Evolutionary conservation across 2,113 vertebrate species (phyloP), one percentile per base, ranked within the genome.

Genomic region (Shinisaurus crocodilurus): DNA sequence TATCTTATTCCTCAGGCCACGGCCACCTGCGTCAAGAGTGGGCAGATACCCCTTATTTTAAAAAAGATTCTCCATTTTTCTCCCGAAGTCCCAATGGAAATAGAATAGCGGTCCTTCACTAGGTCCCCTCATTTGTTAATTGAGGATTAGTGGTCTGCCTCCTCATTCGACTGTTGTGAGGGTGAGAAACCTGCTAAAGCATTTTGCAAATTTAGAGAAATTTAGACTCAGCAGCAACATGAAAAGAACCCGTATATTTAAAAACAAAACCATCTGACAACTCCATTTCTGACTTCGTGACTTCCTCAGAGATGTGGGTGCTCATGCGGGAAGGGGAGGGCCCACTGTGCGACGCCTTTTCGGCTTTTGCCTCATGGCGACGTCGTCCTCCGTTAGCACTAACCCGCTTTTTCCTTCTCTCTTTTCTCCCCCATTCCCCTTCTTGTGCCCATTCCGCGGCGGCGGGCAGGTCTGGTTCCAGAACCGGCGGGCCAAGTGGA

Each of bases 401-500:
- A 84, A 89, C 88, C 54, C 6, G 54, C 54, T 34, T 67, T 65
- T 65, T 40, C 77, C 77, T 29, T 76, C 48, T 37, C 13, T 57
- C 20, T 67, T 37, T n/a, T 69, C 60, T 45, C 0, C 6, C 40
- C 60, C 57, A 7, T 45, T n/a, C 9, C 20, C 43, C 29, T 50
- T 5, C 34, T 37, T 20, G 16, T 10, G 16, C 23, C 45, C 60
- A 12, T 29, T n/a, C 74, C 40, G 20, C 89, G 92, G 86, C 91
- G 70, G 37, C 88, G 72, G 79, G 1, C 96, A 99, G 99, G 99
- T 99, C 18, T 99, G 99, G 99, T 99, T 99, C 95, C 99, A 99
- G 98, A 99, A 99, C 94, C 97, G 99, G 63, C 98, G 98, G 25
- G 98, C 99, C 29, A 99, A 99, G 96, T 99, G 99, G 99, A 99